These are phyloP conservation scores for Vulpes ferrilata DNA, from an alignment of 2,113 vertebrate species.

Conservation along the genomic window DNA sequence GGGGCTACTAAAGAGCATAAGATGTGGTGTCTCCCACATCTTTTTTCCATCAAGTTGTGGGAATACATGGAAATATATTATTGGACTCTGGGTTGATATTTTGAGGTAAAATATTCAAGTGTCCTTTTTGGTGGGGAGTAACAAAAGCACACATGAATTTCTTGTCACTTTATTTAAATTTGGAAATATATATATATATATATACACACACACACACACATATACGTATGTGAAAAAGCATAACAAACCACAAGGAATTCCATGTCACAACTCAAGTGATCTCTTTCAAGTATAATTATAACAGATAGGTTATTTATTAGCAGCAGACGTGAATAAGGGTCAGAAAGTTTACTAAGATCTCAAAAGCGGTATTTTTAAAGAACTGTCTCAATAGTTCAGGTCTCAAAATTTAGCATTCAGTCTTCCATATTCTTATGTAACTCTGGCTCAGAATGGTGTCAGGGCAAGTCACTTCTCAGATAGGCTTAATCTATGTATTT, in stretches of 20 bases:
- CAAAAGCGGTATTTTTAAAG: background rate
- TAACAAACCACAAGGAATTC: background rate
- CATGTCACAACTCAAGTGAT: background rate
- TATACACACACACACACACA: no score
- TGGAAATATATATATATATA: background rate
- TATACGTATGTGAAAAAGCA: background rate
- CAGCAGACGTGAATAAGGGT: background rate
- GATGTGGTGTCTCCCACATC: background rate
- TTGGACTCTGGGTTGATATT: background rate
- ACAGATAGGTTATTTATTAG: background rate
- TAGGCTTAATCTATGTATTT: slow-evolving; percentile 15
- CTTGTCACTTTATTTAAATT: slow-evolving; percentile 22
- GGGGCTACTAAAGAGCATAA: background rate
- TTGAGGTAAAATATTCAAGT: slow-evolving; percentile 29
- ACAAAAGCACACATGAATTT: slow-evolving; percentile 53
- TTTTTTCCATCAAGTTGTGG: background rate
- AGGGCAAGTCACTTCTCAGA: slow-evolving; percentile 2
- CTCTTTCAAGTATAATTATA: slow-evolving; percentile 13
- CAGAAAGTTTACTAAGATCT: background rate
- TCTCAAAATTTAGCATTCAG: slow-evolving; percentile 22
- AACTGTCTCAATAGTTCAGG: background rate
- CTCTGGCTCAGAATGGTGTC: slow-evolving; percentile 4
- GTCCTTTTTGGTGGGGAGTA: background rate
- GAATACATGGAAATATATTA: slow-evolving; percentile 7
- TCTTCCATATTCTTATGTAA: slow-evolving; percentile 5